A percentile compares a stretch with the other conserved stretches of the same genome.
Evolutionary conservation across 1,140 invertebrate species (phyloP).

Genomic region (Drosophila sp.): DNA sequence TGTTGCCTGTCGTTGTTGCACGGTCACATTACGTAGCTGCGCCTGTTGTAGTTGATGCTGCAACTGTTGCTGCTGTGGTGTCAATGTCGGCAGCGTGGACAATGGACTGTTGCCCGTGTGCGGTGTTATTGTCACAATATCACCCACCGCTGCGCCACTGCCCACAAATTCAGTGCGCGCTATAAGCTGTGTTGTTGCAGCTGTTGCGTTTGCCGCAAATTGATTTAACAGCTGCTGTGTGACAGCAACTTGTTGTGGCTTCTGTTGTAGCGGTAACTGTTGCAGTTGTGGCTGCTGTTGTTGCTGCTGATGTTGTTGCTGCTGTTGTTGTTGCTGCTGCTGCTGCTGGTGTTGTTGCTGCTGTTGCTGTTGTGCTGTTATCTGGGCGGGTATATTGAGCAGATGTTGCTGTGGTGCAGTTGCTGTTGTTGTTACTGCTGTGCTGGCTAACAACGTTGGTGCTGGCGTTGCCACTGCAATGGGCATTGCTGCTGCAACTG

Average conservation of each 20-base stretch:
- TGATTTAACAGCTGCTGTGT: slow-evolving; percentile 68
- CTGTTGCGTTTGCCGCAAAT: slow-evolving; percentile 47
- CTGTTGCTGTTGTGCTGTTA: slow-evolving; percentile 58
- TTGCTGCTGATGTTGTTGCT: slow-evolving; percentile 29
- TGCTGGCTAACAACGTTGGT: slow-evolving; percentile 13
- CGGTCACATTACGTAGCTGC: slow-evolving; percentile 77
- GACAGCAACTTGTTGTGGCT: slow-evolving; percentile 52
- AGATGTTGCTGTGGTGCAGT: slow-evolving; percentile 46
- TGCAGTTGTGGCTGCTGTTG: slow-evolving; percentile 41
- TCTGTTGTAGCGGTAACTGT: slow-evolving; percentile 1
- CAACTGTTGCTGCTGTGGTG: slow-evolving; percentile 68
- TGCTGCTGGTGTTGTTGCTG: slow-evolving; percentile 40
- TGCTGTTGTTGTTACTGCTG: slow-evolving; percentile 20
- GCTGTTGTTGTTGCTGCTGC: slow-evolving; percentile 19
- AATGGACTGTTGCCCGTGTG: slow-evolving; percentile 65
- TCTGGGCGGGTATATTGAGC: slow-evolving; percentile 71
- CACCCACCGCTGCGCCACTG: slow-evolving; percentile 68
- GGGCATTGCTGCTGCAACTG: slow-evolving; percentile 1
- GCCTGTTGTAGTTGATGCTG: slow-evolving; percentile 74
- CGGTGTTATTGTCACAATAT: slow-evolving; percentile 76
- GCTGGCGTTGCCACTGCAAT: slow-evolving; percentile 9
- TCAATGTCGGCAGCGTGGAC: slow-evolving; percentile 60
- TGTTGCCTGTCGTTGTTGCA: slow-evolving; percentile 70
- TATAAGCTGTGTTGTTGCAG: slow-evolving; percentile 58
- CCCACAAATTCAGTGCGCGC: slow-evolving; percentile 61